Evolutionary conservation across 2,888 invertebrate genomes (phyloP).

Genomic region (Sipha maydis): DNA sequence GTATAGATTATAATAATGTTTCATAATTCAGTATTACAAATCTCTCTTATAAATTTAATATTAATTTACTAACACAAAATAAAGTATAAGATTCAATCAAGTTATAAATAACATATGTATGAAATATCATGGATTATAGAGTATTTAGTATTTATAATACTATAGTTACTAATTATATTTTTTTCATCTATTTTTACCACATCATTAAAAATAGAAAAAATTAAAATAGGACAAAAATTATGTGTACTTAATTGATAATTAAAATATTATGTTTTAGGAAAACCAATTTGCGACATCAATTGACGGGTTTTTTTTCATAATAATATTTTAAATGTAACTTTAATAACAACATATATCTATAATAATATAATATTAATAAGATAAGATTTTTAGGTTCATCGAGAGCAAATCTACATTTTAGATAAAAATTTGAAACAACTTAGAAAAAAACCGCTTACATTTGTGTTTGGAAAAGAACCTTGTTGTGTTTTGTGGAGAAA

Average conservation of each 20-base stretch:
- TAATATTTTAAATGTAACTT: conserved; percentile 20
- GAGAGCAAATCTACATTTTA: background rate
- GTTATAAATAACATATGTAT: background rate
- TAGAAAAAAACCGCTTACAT: background rate
- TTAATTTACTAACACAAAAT: background rate
- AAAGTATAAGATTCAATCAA: conserved; percentile 13
- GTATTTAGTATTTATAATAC: too few relatives aligned
- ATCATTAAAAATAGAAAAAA: background rate
- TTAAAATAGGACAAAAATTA: background rate
- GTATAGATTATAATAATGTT: too few relatives aligned
- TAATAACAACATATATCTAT: background rate
- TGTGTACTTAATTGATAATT: background rate
- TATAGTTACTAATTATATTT: background rate
- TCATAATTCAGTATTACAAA: conserved; percentile 51
- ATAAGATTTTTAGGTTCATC: too few relatives aligned
- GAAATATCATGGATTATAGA: too few relatives aligned
- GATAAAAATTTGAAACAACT: background rate
- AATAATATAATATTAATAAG: background rate
- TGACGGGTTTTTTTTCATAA: conserved; percentile 24
- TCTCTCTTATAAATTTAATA: conserved; percentile 37
- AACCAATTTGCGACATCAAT: background rate
- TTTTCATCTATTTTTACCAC: background rate
- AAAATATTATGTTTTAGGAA: conserved; percentile 23
- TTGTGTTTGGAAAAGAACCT: background rate
- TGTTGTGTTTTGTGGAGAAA: background rate